Percentiles rank a stretch among this genome's conserved stretches.
Conservation (phyloP, 2,113 vertebrate species). For the Polypterus senegalus region DNA sequence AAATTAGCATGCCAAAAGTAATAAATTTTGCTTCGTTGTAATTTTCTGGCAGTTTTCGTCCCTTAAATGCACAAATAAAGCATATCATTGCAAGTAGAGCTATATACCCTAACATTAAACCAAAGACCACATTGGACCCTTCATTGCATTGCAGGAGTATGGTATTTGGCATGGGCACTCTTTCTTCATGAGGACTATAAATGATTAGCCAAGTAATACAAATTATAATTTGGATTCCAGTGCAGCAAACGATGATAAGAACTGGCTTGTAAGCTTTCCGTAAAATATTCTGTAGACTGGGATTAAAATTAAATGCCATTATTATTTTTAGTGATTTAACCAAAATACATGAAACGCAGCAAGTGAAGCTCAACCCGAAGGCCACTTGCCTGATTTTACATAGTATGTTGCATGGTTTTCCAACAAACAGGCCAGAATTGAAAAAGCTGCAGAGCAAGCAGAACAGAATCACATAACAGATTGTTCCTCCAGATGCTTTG, state of each 20-base stretch:
- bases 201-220: constrained; percentile 64
- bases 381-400: constrained; percentile 66
- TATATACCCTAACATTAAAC: constrained; percentile 65
- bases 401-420: constrained; percentile 46
- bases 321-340: constrained; percentile 78
- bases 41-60: constrained; percentile 70
- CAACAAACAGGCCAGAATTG: constrained; percentile 65
- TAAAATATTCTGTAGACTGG: constrained; percentile 49
- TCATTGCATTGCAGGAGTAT: constrained; percentile 64
- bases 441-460: constrained; percentile 64
- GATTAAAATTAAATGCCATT: constrained; percentile 72
- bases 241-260: constrained; percentile 44
- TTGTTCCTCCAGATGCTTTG: constrained; percentile 58
- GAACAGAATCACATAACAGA: constrained; percentile 68
- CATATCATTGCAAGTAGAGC: constrained; percentile 62
- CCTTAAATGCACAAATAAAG: constrained; percentile 72
- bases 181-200: constrained; percentile 41
- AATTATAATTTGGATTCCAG: constrained; percentile 48
- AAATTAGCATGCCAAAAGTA: constrained; percentile 81
- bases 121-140: constrained; percentile 59
- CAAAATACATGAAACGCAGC: constrained; percentile 75
- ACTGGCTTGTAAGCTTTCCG: constrained; percentile 52
- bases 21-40: constrained; percentile 84
- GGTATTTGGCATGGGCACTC: constrained; percentile 29
- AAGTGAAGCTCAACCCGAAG: constrained; percentile 70